These are phyloP conservation scores for Neopipo cinnamomea DNA, from an alignment of 2,113 vertebrate genomes.

Conservation along the genomic window DNA sequence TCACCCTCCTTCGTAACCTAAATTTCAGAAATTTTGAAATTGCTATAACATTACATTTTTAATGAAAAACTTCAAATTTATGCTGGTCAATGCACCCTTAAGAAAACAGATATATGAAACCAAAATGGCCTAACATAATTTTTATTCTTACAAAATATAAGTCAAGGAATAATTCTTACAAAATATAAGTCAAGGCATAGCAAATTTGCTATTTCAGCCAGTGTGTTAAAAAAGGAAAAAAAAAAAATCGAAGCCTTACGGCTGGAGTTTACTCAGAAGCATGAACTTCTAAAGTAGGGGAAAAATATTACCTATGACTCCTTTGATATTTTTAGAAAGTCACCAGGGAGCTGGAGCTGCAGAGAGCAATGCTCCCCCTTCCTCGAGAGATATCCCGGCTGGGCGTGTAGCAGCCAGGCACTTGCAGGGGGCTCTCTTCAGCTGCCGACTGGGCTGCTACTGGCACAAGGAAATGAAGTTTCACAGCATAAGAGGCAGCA, in stretches of 20 bases:
- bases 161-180: not conserved
- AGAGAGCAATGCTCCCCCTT: not conserved
- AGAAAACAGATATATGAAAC: not conserved
- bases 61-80: not conserved
- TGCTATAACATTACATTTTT: not conserved
- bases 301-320: not conserved
- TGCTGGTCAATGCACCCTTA: not conserved
- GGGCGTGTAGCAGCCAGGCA: too few relatives aligned
- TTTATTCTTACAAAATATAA: not conserved
- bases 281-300: not conserved
- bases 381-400: too few relatives aligned
- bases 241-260: not conserved
- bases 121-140: not conserved
- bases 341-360: not conserved
- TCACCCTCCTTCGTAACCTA: not conserved
- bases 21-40: not conserved
- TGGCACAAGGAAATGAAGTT: not conserved
- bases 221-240: not conserved
- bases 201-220: not conserved
- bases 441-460: not conserved
- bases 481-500: not conserved
- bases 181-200: not conserved
- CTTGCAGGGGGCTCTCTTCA: rapidly evolving
- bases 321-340: not conserved
- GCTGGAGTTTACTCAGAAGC: not conserved